Base-by-base conservation (phyloP, 2,113 vertebrate species). In the Platichthys flesus region DNA sequence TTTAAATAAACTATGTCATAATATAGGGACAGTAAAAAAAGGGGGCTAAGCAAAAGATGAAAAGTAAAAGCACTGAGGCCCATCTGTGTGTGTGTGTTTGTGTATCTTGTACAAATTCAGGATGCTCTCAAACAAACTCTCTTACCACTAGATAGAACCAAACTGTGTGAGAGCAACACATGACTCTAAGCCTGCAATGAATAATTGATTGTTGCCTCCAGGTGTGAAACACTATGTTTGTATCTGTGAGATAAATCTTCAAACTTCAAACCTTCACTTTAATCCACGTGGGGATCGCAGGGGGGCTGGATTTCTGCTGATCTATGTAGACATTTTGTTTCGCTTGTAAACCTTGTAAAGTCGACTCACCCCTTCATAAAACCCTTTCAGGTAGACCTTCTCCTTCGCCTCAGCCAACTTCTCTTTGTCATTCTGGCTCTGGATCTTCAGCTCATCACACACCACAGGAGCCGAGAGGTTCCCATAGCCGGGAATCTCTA, bases 381-480 rank as follows among this genome's bases (percentile, higher is more conserved):
- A 99, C 62, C 95, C 98, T 86, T 97, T 98, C 55, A 99, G 92
- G 88, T 99, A 99, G 45, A 98, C 90, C 78, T 90, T 97, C 87
- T 99, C 98, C 75, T 99, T 99, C 81, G 98, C 98, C 91, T 98
- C 97, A 16, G 90, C 91, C 86, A 99, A 96, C 85, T 98, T 99
- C 83, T 99, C 98, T 73, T 93, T 93, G 91, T 99, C 98, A 61
- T 99, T 99, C 92, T 99, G 98, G 90, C 98, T 99, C 92, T 98
- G 96, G 85, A 99, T 97, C 94, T 98, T 99, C 75, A 99, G 90
- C 66, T 98, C 96, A 2, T 99, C 97, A 77, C 97, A 98, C 61
- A 99, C 10, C 5, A 93, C 69, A 0, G 95, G 95, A 86, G 98
- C 98, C 31, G 96, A 96, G n/a, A 99, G 95, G 82, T 84, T 96